Percentiles rank a stretch among this genome's conserved stretches.
These are phyloP conservation scores for Varanus komodoensis DNA, from an alignment of 2,113 vertebrate species.

Conservation along the genomic window DNA sequence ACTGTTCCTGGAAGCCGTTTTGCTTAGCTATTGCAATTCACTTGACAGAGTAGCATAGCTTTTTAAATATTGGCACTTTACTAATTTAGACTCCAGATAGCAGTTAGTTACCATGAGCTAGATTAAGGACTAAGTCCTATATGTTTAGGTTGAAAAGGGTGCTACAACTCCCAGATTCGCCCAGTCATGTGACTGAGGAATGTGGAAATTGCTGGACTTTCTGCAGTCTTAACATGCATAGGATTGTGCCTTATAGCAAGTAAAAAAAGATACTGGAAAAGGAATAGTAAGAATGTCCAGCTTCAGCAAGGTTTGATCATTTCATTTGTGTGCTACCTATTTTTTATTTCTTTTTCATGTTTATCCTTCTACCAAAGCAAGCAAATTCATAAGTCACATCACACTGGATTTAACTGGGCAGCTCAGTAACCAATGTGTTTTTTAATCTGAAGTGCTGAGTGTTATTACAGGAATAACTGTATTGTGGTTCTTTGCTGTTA, in stretches of 20 bases:
- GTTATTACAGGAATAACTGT: neutral
- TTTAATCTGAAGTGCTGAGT: neutral
- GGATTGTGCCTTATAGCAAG: too few species aligned
- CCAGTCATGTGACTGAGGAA: neutral
- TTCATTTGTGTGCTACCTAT: neutral
- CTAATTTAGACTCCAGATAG: rapidly evolving
- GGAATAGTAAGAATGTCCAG: neutral
- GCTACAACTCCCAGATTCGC: too few species aligned
- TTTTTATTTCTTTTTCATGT: neutral
- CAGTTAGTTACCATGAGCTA: neutral
- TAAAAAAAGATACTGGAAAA: neutral
- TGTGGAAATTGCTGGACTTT: neutral
- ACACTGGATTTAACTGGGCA: neutral
- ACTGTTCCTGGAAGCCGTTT: neutral
- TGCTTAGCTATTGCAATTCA: neutral
- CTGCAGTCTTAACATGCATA: neutral
- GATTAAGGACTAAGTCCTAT: neutral
- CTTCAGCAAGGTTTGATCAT: constrained; percentile 13
- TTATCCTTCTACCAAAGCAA: constrained; percentile 12
- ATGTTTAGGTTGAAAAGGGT: too few species aligned
- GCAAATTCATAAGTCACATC: neutral
- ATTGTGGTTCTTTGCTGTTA: neutral
- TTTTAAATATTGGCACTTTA: neutral
- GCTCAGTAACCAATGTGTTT: neutral
- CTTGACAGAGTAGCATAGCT: neutral